A percentile compares a stretch with the other conserved stretches of the same genome.
Conservation (phyloP, 2,113 vertebrate genomes). For the Atrichornis clamosus region DNA sequence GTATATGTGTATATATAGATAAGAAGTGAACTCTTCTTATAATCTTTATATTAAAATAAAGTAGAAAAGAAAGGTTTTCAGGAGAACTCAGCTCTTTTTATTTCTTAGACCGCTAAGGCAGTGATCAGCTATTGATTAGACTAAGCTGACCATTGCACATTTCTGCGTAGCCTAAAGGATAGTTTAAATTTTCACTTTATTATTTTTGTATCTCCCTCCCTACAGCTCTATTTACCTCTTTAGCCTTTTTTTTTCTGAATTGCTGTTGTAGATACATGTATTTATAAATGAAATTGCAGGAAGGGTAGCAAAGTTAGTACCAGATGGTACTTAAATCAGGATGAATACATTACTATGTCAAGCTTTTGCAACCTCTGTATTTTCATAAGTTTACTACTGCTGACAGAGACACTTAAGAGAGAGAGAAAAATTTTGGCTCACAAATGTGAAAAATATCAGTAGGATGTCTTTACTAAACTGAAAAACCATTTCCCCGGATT, state of each 20-base stretch:
- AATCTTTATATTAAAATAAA: background rate
- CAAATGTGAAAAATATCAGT: background rate
- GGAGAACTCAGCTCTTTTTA: background rate
- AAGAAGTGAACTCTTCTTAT: background rate
- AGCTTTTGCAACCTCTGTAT: background rate
- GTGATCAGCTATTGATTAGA: accelerated
- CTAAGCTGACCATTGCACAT: background rate
- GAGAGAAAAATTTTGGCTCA: background rate
- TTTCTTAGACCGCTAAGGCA: background rate
- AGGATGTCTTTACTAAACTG: conserved; percentile 62
- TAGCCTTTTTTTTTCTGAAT: background rate
- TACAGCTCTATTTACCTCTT: background rate
- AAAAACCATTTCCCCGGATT: conserved; percentile 54
- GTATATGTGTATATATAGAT: background rate
- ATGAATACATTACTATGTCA: background rate
- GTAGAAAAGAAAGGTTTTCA: background rate
- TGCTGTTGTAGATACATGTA: background rate
- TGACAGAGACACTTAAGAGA: background rate
- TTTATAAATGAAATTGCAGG: background rate
- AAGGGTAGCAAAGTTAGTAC: background rate
- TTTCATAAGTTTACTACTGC: background rate
- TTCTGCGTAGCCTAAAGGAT: background rate
- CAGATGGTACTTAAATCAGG: background rate
- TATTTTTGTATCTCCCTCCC: background rate
- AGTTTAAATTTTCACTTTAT: background rate